Base-by-base conservation (phyloP, 2,888 invertebrate species). In the Aricia artaxerxes region DNA sequence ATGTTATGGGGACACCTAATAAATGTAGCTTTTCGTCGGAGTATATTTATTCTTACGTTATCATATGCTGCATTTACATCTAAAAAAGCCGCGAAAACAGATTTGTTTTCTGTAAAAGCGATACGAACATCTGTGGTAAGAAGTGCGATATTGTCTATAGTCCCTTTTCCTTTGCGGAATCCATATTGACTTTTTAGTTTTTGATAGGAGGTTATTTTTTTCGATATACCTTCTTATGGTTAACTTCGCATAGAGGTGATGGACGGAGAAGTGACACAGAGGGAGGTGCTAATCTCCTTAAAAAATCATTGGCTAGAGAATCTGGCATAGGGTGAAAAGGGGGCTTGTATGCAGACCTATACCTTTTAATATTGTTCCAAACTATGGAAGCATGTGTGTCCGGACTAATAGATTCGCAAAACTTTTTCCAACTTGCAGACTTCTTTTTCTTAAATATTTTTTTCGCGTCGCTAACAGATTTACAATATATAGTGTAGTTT, bases 111-210 rank as follows among this genome's bases (percentile, higher is more conserved):
- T 9, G 49, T 35, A 75, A 75, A 24, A 4, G 75, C n/a, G 5
- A 61, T 61, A n/a, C n/a, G n/a, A 61, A 61, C n/a, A 24, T n/a
- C 61, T 24, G 57, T 57, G 16, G 73, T 73, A 44, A 73, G 24
- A 38, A 73, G 31, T n/a, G 73, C 73, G 44, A 73, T 73, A 73
- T 73, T 73, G 73, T 73, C 73, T 73, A 73, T 73, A 16, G 73
- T 73, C 16, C 73, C 9, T 73, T 73, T 73, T 13, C 73, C 73
- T 75, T 75, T 75, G 4, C 49, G 49, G 57, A 72, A 31, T 64
- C 64, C 31, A 31, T n/a, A 64, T 72, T 72, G 31, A 57, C 57
- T 57, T 57, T 57, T 9, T 6, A 57, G 16, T 57, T 57, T 57
- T 9, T 6, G 31, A 6, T 38, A 72, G 13, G 7, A 72, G 72